Evolutionary conservation across 2,113 vertebrate genomes (phyloP).

Genomic region (Xerus inauris): DNA sequence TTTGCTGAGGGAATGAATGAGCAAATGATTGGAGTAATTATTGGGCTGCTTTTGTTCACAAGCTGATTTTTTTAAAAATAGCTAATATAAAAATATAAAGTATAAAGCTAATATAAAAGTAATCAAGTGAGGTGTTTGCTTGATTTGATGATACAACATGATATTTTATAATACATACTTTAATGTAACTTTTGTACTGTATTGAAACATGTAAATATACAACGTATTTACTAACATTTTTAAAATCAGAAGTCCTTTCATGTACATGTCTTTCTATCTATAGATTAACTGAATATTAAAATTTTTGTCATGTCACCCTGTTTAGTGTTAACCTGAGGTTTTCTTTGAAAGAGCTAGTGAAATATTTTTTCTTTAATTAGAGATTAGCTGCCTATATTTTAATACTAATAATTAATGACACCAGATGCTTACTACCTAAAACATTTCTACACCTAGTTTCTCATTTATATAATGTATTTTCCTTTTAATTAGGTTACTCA

Average conservation of each 20-base stretch:
- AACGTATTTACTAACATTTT: not conserved
- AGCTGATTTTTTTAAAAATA: not conserved
- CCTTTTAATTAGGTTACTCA: not conserved
- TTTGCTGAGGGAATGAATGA: not conserved
- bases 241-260: not conserved
- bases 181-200: not conserved
- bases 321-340: not conserved
- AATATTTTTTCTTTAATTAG: not conserved
- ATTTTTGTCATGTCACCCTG: not conserved
- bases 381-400: not conserved
- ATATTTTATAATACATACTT: not conserved
- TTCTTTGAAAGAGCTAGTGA: not conserved
- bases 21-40: not conserved
- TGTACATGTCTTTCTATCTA: not conserved
- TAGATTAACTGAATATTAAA: not conserved
- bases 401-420: not conserved
- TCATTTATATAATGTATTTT: slow-evolving; percentile 12
- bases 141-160: not conserved
- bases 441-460: not conserved
- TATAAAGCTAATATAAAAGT: not conserved
- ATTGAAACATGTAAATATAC: not conserved
- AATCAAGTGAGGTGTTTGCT: not conserved
- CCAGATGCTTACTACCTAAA: not conserved
- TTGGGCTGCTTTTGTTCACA: not conserved
- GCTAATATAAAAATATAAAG: not conserved